Evolutionary conservation across 2,113 vertebrate species (phyloP).

Genomic region (Silurus glanis): DNA sequence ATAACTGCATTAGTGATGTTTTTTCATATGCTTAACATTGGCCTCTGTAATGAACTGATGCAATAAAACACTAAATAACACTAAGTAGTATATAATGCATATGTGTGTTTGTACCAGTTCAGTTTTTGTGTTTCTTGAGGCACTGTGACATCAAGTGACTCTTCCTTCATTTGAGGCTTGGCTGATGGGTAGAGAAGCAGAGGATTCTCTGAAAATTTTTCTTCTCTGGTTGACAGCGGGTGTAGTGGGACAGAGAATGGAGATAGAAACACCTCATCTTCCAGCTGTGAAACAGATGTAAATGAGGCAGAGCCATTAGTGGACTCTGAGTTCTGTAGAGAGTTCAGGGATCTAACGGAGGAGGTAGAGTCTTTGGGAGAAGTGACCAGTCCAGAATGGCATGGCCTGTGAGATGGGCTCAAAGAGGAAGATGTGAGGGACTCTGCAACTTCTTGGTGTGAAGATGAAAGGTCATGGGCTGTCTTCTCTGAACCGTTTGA

Average conservation of each 20-base stretch:
- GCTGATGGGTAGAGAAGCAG: conserved; percentile 56
- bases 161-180: conserved; percentile 12
- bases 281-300: conserved; percentile 40
- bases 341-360: conserved; percentile 55
- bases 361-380: conserved; percentile 55
- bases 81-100: background rate
- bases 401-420: background rate
- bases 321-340: conserved; percentile 82
- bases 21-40: background rate
- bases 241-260: conserved; percentile 50
- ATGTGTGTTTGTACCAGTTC: conserved; percentile 36
- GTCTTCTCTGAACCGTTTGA: conserved; percentile 49
- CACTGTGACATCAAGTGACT: background rate
- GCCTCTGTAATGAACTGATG: background rate
- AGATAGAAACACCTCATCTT: conserved; percentile 82
- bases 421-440: conserved; percentile 9
- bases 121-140: conserved; percentile 10
- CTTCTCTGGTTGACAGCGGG: conserved; percentile 56
- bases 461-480: conserved; percentile 50
- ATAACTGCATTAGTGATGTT: background rate
- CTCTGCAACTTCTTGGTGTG: conserved; percentile 2
- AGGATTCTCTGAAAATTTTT: conserved; percentile 66
- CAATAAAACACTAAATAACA: background rate
- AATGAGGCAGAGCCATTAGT: conserved; percentile 60
- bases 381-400: conserved; percentile 41